Base-by-base conservation (phyloP, 2,888 invertebrate species). In the Platycnemis pennipes region DNA sequence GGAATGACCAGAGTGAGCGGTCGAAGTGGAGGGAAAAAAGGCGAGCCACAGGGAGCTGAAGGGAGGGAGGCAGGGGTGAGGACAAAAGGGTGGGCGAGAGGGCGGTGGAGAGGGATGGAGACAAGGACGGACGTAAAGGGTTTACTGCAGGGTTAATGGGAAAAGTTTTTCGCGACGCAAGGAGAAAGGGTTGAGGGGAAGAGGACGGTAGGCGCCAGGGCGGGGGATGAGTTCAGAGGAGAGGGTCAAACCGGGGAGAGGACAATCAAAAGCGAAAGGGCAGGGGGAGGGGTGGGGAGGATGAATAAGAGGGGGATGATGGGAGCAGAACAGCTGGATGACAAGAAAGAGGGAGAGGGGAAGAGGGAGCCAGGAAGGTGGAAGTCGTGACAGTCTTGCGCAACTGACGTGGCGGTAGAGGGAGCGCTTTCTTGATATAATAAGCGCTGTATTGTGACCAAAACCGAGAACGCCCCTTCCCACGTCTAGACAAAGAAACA, bases 111-210 rank as follows among this genome's bases (percentile, higher is more conserved):
- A 42, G 42, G 8, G 11, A 89, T 22, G 42, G 89, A 89, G 31
- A 89, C 19, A 31, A 56, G 31, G 63, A 63, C 11, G 87, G 37
- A 13, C 77, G 46, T 46, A 87, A 46, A 46, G 42, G 56, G 42
- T 56, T 56, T 31, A 56, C 56, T 42, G 89, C 16, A 89, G 89
- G 91, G 44, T 91, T 91, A 91, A 91, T 91, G 91, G 91, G 91
- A 91, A 91, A 91, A 91, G 91, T 91, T 91, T 91, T 91, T 91
- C 91, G 42, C 42, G 42, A 56, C 63, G 44, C 63, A 44, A 22
- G 44, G 31, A 56, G 31, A 42, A 56, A 42, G 22, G 53, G 31
- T 37, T 19, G 89, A 53, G 13, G 56, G 56, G 53, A 31, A 22
- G 26, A 44, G 56, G 89, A 89, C 49, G 42, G 26, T 31, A 8